Base-by-base conservation (phyloP, 1,140 invertebrate species). In the Penaeus japonicus region DNA sequence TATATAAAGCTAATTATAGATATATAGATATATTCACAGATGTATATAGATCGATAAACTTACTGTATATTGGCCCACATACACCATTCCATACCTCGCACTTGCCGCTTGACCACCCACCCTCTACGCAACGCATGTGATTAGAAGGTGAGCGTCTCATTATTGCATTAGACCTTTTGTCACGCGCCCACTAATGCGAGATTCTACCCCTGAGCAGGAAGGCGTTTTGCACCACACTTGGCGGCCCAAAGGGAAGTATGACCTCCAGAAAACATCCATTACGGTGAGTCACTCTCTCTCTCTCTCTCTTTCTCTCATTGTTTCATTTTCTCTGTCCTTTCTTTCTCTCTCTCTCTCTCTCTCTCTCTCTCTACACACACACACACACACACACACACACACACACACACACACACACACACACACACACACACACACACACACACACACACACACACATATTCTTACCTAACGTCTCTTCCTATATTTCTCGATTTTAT, bases 161-260 rank as follows among this genome's bases (percentile, higher is more conserved):
- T 47, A 47, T 12, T 47, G 5, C 39, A 47, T 47, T 47, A 47
- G 39, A 59, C 24, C 22, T 65, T 4, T 18, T n/a, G n/a, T n/a
- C n/a, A 54, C 17, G 2, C 12, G 55, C 4, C 17, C 20, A 32
- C 27, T 54, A 55, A 32, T 59, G 5, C n/a, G 22, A 30, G 10
- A 53, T 78, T 78, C 4, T 55, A 35, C 75, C 53, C 55, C 57
- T 78, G 17, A 15, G n/a, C 55, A 88, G 86, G 86, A 88, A 24
- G 86, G 86, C 17, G 70, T 77, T 18, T 27, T 88, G 65, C 80
- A 83, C 22, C 86, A 88, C 62, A 88, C 86, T 4, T 88, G 86
- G 86, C 73, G 24, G 59, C 86, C 86, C 12, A 83, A 22, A 27
- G 86, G 86, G 10, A 75, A 77, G 18, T 88, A 88, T 55, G n/a